phyloP scores from a whole-genome alignment of 2,113 vertebrate genomes.

The Pagrus major region DNA sequence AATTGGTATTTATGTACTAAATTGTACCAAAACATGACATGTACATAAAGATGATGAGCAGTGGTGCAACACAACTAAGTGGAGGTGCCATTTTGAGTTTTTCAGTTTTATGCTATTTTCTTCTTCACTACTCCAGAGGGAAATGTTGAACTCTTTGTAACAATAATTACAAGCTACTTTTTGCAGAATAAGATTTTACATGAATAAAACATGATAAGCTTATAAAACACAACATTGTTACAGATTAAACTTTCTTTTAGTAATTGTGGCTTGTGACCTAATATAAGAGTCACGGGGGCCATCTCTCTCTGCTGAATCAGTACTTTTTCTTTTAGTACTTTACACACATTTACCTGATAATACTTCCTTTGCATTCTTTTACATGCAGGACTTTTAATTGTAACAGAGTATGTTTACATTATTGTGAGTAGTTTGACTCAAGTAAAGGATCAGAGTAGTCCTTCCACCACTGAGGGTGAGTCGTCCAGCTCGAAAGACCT shows the following conservation, averaged over 20 bases:
- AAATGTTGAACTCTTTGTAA: neutral
- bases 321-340: too few relatives aligned
- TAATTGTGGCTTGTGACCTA: neutral
- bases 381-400: neutral
- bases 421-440: neutral
- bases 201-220: neutral
- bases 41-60: neutral
- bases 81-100: neutral
- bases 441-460: neutral
- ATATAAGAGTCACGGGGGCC: too few relatives aligned
- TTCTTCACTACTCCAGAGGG: neutral
- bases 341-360: neutral
- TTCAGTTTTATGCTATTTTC: neutral
- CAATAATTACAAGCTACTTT: neutral
- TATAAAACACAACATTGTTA: neutral
- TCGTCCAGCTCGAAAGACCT: neutral
- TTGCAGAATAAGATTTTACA: neutral
- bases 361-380: too few relatives aligned
- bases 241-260: neutral
- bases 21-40: neutral
- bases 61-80: neutral
- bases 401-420: neutral
- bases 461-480: neutral
- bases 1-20: neutral
- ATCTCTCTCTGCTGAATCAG: too few relatives aligned